Evolutionary conservation across 2,113 vertebrate genomes (phyloP).

Genomic region (Varanus salvator): DNA sequence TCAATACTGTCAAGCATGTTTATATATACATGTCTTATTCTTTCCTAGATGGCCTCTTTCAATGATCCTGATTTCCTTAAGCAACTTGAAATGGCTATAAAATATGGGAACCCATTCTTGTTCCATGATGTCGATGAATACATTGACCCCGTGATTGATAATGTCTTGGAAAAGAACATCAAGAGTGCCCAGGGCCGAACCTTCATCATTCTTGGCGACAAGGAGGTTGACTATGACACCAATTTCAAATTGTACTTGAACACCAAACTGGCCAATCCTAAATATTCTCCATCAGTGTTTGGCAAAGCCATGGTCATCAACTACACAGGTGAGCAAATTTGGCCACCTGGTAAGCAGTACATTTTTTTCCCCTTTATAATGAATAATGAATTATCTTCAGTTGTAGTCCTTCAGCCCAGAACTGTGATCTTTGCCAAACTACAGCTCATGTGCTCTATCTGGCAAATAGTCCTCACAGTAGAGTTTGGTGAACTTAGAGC

Average conservation of each 20-base stretch:
- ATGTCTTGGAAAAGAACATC: slow-evolving; percentile 91
- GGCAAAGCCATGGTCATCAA: slow-evolving; percentile 98
- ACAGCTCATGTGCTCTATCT: not conserved
- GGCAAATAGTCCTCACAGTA: not conserved
- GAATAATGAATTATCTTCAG: not conserved
- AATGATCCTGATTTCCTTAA: slow-evolving; percentile 96
- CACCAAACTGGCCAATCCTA: slow-evolving; percentile 93
- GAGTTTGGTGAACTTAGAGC: no score
- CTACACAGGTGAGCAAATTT: slow-evolving; percentile 97
- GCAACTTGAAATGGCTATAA: slow-evolving; percentile 93
- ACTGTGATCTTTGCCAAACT: not conserved
- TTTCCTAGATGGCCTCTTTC: slow-evolving; percentile 90
- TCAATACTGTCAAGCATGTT: not conserved
- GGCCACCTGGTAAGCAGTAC: not conserved
- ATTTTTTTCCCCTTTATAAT: no score
- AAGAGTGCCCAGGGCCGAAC: slow-evolving; percentile 84
- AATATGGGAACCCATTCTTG: slow-evolving; percentile 92
- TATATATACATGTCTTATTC: slow-evolving; percentile 19
- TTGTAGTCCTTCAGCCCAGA: not conserved
- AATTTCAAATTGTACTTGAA: slow-evolving; percentile 94
- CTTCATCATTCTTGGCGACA: slow-evolving; percentile 90
- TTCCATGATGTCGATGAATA: slow-evolving; percentile 95
- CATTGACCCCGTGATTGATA: slow-evolving; percentile 95
- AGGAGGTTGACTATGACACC: slow-evolving; percentile 92
- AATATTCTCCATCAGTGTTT: slow-evolving; percentile 92